Conservation (phyloP, 2,797 vertebrate genomes). For the Enteromius trimaculatus region DNA sequence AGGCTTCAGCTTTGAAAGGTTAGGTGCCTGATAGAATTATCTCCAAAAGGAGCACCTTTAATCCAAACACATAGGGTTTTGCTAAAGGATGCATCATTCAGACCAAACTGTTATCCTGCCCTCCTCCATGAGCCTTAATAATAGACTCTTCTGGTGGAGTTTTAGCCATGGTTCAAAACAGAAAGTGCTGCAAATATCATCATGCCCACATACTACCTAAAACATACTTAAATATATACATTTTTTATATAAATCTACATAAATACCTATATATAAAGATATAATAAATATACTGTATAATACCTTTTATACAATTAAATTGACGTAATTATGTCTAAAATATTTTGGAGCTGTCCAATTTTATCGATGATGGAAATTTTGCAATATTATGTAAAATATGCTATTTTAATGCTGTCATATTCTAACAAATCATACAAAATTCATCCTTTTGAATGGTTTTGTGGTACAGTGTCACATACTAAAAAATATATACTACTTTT, state of each 20-base stretch:
- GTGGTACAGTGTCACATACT: neutral
- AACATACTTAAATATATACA: neutral
- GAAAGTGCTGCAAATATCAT: neutral
- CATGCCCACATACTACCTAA: neutral
- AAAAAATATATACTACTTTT: too few species aligned
- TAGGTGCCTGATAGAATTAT: neutral
- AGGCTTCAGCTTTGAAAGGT: slow-evolving; percentile 9
- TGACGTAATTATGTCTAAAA: neutral
- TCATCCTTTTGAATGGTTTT: neutral
- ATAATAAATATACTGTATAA: too few species aligned
- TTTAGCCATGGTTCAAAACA: neutral
- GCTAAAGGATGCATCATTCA: neutral
- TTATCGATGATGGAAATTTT: neutral
- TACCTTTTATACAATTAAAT: neutral
- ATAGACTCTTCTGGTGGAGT: neutral
- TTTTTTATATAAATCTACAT: neutral
- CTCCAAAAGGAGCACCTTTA: neutral
- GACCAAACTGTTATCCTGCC: slow-evolving; percentile 21
- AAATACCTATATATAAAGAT: too few species aligned
- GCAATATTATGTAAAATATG: neutral
- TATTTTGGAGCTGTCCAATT: neutral
- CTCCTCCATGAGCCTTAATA: slow-evolving; percentile 10
- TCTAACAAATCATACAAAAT: neutral
- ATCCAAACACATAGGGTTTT: neutral
- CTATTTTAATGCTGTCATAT: neutral